A percentile compares a stretch with the other conserved stretches of the same genome.
Conservation (phyloP, 2,113 vertebrate genomes). For the Heterocephalus glaber region DNA sequence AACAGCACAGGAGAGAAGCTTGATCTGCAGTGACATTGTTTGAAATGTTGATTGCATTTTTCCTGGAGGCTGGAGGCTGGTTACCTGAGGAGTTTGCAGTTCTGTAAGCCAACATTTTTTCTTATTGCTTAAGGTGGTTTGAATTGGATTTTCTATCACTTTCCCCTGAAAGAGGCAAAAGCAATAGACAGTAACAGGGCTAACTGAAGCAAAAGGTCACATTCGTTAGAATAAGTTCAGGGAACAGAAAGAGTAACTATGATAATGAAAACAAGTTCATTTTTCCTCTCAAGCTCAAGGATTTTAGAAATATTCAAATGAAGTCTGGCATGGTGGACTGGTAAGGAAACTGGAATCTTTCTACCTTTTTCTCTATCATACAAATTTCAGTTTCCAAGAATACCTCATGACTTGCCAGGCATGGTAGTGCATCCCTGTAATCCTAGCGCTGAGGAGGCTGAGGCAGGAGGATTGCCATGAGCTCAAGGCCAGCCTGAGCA, state of each 20-base stretch:
- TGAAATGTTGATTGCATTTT: slow-evolving; percentile 69
- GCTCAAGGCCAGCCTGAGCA: neutral
- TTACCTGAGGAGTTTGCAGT: slow-evolving; percentile 21
- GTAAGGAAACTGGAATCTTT: neutral
- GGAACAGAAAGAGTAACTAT: neutral
- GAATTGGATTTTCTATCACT: slow-evolving; percentile 31
- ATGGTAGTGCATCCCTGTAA: neutral
- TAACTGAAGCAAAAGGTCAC: slow-evolving; percentile 18
- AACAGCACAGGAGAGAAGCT: slow-evolving; percentile 40
- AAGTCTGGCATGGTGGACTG: neutral
- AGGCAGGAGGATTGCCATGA: neutral
- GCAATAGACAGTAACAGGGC: neutral
- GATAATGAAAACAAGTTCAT: neutral
- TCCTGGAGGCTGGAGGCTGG: neutral
- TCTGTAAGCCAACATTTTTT: slow-evolving; percentile 42
- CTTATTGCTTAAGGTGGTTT: slow-evolving; percentile 35
- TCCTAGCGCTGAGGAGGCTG: neutral
- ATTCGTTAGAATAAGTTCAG: neutral
- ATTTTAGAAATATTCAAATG: slow-evolving; percentile 36
- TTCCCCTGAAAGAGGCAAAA: slow-evolving; percentile 42
- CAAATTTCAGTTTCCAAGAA: neutral
- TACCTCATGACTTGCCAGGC: neutral
- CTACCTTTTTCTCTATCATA: neutral
- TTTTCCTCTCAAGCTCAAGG: neutral
- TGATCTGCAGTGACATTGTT: slow-evolving; percentile 25